A percentile compares a stretch with the other conserved stretches of the same genome.
Conservation (phyloP, 2,797 vertebrate genomes). For the Tragopan temminckii region DNA sequence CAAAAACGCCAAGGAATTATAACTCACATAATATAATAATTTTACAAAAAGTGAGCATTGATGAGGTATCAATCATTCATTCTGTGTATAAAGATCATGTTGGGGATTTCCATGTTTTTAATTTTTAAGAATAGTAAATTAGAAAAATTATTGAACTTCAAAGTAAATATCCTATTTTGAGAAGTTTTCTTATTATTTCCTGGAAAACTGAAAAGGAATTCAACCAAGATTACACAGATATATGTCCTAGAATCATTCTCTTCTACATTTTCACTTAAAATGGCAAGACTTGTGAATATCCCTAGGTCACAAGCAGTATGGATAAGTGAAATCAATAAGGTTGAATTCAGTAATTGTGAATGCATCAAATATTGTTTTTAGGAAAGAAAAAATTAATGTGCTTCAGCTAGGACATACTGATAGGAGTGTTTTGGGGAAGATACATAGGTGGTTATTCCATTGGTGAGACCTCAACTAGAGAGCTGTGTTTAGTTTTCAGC, state of each 20-base stretch:
- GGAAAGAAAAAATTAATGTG: background rate
- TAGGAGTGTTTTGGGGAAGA: background rate
- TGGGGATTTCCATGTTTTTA: background rate
- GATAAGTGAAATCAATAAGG: background rate
- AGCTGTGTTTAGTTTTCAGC: background rate
- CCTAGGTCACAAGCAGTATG: background rate
- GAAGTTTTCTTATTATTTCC: background rate
- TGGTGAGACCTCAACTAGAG: background rate
- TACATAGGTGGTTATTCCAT: background rate
- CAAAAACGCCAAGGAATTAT: background rate
- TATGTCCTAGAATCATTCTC: background rate
- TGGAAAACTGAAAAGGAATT: background rate
- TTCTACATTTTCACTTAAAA: background rate
- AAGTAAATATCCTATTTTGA: background rate
- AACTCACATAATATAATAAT: background rate
- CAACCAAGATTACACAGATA: background rate
- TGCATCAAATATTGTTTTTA: background rate
- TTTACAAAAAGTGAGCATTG: background rate
- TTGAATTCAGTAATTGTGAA: background rate
- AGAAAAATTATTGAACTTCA: background rate
- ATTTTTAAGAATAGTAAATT: background rate
- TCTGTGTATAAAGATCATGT: background rate
- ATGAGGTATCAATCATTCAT: background rate
- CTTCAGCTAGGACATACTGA: background rate
- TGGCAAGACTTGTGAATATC: background rate